A percentile compares a stretch with the other conserved stretches of the same genome.
These are phyloP conservation scores for Sitobion miscanthi DNA, from an alignment of 1,140 invertebrate species.

Conservation along the genomic window DNA sequence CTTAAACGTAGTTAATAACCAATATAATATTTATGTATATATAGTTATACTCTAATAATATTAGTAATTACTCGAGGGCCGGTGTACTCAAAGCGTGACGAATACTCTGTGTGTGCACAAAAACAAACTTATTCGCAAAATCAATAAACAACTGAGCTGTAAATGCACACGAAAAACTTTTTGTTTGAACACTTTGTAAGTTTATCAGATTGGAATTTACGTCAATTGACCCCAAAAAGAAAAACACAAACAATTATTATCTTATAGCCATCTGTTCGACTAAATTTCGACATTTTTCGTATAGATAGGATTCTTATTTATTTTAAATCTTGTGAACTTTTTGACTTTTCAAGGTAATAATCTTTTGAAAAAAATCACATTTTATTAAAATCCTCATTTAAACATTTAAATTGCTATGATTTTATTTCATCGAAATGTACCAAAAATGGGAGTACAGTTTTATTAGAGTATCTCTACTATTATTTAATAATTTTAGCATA, in stretches of 20 bases:
- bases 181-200: slow-evolving; percentile 53
- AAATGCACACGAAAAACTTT: slow-evolving; percentile 46
- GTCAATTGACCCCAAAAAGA: slow-evolving; percentile 51
- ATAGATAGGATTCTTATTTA: background rate
- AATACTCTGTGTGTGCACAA: background rate
- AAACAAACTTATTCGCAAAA: slow-evolving; percentile 1
- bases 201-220: slow-evolving; percentile 55
- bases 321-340: background rate
- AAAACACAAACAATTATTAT: slow-evolving; percentile 57
- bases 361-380: background rate
- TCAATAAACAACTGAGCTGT: slow-evolving; percentile 48
- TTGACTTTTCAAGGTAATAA: background rate
- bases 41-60: background rate
- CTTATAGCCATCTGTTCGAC: slow-evolving; percentile 1
- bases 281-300: background rate
- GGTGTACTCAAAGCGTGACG: background rate
- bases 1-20: slow-evolving; percentile 4
- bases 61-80: slow-evolving; percentile 4
- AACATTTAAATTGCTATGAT: background rate
- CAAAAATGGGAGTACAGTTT: background rate
- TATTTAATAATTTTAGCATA: background rate
- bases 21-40: background rate
- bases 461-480: background rate
- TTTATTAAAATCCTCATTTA: background rate
- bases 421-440: background rate